Evolutionary conservation across 2,113 vertebrate species (phyloP), one percentile per base, ranked within the genome.

Genomic region (Lonchura striata): DNA sequence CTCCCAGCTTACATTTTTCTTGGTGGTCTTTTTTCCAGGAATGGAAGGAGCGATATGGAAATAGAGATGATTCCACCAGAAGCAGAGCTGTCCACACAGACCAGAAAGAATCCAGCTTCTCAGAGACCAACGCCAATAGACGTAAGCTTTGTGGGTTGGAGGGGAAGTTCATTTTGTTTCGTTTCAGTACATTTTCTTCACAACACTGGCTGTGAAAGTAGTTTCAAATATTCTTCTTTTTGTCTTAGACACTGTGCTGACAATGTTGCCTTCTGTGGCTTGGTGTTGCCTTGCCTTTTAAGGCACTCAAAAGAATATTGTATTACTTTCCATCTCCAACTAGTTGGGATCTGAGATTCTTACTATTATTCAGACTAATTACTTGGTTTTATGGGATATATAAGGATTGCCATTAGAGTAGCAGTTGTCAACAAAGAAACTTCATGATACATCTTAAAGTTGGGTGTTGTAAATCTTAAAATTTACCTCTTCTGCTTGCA

Each of bases 21-120:
- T 86, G 25, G 1, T 74, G 83, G 19, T 70, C 59, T 87, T 41
- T 95, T 79, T 85, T 66, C 77, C 92, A 99, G 99, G 98, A 98
- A 12, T 99, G 98, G 98, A 98, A 98, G 96, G 98, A 99, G 74
- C 98, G 98, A 2, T 99, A 99, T 52, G 98, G 99, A 57, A 98
- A 98, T 80, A 98, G 99, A 97, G 99, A 99, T 0, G 97, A 98
- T 81, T 97, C 97, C 7, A 95, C 97, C 37, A 97, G 99, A 94
- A 99, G 93, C 92, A 98, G 98, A 97, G 98, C 94, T 72, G 88
- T 97, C 92, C 98, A 99, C 92, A 83, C 98, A 25, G 98, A 99
- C 46, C 96, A 98, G 25, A 98, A 98, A 82, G 98, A 99, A 90
- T 98, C 98, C 42, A 98, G 97, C 88, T 98, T 98, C 82, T 96